A percentile compares a stretch with the other conserved stretches of the same genome.
These are phyloP conservation scores for Caenorhabditis uteleia DNA, from an alignment of 2,888 invertebrate genomes.

Conservation along the genomic window DNA sequence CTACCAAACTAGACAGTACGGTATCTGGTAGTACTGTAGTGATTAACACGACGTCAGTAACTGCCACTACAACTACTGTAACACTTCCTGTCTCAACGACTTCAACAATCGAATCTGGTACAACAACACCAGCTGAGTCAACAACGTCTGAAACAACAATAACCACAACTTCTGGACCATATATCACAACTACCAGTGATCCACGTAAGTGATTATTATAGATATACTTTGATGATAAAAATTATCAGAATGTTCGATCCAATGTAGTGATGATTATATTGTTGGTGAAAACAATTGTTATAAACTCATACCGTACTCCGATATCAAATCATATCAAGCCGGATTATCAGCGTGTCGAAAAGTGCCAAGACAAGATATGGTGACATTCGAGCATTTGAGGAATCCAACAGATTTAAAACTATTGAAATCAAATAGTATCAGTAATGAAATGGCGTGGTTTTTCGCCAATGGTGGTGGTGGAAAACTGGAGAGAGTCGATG, in stretches of 20 bases:
- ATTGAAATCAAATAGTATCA: neutral
- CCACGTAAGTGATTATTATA: too few relatives aligned
- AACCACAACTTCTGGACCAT: neutral
- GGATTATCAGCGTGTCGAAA: slow-evolving; percentile 25
- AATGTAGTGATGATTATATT: slow-evolving; percentile 26
- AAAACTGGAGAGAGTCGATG: slow-evolving; percentile 8
- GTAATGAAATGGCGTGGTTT: slow-evolving; percentile 1
- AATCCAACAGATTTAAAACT: slow-evolving; percentile 11
- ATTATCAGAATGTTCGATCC: slow-evolving; percentile 12
- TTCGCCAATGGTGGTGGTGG: slow-evolving; percentile 35
- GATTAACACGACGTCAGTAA: too few relatives aligned
- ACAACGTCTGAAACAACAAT: neutral
- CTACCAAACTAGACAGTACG: neutral
- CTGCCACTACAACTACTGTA: neutral
- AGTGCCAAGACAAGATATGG: slow-evolving; percentile 12
- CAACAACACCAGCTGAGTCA: neutral
- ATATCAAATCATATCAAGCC: slow-evolving; percentile 22
- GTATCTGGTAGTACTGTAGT: too few relatives aligned
- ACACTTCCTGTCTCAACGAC: neutral
- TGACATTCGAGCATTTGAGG: slow-evolving; percentile 19
- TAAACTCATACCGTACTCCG: slow-evolving; percentile 4
- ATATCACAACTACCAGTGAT: neutral
- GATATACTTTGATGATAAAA: neutral
- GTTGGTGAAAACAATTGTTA: slow-evolving; percentile 15
- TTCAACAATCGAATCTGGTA: neutral